These are phyloP conservation scores for Myrmecobius fasciatus DNA, from an alignment of 2,113 vertebrate genomes.

Conservation along the genomic window DNA sequence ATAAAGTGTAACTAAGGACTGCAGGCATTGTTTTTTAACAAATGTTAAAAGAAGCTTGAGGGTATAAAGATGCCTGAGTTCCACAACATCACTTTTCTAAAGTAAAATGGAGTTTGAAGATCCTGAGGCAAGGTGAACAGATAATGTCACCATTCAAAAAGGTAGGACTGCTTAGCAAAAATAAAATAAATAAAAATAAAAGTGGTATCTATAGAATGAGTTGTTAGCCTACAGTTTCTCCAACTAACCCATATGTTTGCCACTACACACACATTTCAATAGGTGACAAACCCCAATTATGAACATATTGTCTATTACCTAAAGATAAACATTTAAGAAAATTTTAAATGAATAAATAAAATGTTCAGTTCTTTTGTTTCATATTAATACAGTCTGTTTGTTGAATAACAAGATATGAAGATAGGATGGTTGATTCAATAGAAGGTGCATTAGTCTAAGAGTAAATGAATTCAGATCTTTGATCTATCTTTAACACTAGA, in stretches of 20 bases:
- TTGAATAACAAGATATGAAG: not conserved
- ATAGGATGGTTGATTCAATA: not conserved
- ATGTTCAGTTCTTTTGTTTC: not conserved
- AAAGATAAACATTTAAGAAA: not conserved
- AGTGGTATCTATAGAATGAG: not conserved
- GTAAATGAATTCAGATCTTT: not conserved
- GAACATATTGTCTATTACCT: not conserved
- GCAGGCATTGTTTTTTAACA: not conserved
- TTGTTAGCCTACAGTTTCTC: not conserved
- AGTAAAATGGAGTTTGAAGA: not conserved
- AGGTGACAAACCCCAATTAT: not conserved
- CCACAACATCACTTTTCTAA: not conserved
- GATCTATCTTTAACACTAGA: not conserved
- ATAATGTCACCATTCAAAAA: not conserved
- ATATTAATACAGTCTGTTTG: not conserved
- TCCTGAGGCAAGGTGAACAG: not conserved
- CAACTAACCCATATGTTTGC: not conserved
- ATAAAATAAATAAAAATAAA: too few relatives aligned
- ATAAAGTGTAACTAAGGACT: not conserved
- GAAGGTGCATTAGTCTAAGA: not conserved
- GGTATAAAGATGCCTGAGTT: not conserved
- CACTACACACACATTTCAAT: not conserved
- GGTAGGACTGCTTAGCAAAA: not conserved
- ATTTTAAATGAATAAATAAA: not conserved
- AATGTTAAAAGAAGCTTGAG: not conserved